These are phyloP conservation scores for Pangasius sanitwongsei DNA, from an alignment of 2,797 vertebrate species.

Conservation along the genomic window DNA sequence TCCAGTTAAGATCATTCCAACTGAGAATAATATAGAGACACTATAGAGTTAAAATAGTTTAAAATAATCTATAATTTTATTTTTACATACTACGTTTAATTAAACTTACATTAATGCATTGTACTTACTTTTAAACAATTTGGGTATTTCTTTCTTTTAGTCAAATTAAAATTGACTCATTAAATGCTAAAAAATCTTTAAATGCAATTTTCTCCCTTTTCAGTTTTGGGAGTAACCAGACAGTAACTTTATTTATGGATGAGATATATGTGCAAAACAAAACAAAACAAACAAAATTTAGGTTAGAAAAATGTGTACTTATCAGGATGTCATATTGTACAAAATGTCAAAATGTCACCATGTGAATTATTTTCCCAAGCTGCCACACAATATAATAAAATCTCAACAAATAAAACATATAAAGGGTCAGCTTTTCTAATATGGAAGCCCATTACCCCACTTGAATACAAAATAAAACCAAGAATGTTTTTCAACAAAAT, in stretches of 20 bases:
- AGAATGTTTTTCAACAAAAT: not conserved
- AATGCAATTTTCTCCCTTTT: not conserved
- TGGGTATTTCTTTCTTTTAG: not conserved
- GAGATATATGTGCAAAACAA: not conserved
- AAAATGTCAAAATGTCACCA: not conserved
- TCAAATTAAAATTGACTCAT: not conserved
- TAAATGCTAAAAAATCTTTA: not conserved
- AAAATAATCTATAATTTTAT: not conserved
- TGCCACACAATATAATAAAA: not conserved
- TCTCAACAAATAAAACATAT: not conserved
- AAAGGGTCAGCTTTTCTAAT: not conserved
- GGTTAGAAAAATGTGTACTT: not conserved
- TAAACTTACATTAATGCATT: not conserved
- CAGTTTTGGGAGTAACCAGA: not conserved
- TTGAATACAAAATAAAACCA: not conserved
- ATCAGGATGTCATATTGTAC: not conserved
- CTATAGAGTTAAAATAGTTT: not conserved
- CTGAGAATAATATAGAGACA: not conserved
- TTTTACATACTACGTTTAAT: not conserved
- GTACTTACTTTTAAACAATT: not conserved
- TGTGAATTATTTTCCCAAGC: not conserved
- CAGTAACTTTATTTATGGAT: not conserved
- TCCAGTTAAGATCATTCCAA: not conserved
- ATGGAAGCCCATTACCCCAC: not conserved
- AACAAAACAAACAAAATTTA: not conserved